phyloP scores from a whole-genome alignment of 2,888 invertebrate genomes.

The Oxycera nigricornis region DNA sequence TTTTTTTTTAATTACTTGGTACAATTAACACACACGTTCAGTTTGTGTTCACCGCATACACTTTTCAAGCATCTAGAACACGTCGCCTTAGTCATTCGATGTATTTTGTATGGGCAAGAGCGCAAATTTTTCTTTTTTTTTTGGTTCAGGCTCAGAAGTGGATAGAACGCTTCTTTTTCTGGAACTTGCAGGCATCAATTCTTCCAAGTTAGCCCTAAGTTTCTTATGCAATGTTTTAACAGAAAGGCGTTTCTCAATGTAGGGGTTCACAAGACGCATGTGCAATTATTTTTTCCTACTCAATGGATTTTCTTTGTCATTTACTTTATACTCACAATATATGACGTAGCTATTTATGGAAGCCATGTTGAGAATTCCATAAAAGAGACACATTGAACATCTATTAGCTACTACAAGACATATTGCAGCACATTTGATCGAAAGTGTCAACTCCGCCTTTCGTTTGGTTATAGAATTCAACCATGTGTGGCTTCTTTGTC shows the following conservation, averaged over 20 bases:
- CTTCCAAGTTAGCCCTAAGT: not conserved
- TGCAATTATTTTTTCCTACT: not conserved
- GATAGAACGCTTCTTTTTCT: not conserved
- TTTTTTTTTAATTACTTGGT: too few relatives aligned
- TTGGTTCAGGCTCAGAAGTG: not conserved
- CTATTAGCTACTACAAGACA: too few relatives aligned
- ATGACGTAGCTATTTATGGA: not conserved
- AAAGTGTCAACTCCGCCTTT: too few relatives aligned
- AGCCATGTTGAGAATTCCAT: not conserved
- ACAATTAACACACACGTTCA: too few relatives aligned
- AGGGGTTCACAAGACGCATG: too few relatives aligned
- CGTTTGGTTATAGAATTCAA: too few relatives aligned
- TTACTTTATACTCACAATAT: not conserved
- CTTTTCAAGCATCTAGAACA: too few relatives aligned
- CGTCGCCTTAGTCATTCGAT: too few relatives aligned
- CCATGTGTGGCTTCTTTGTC: too few relatives aligned
- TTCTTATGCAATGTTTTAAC: not conserved
- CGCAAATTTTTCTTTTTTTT: not conserved
- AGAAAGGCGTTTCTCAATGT: not conserved
- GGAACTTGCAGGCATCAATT: not conserved
- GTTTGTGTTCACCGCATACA: too few relatives aligned
- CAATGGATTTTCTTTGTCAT: not conserved
- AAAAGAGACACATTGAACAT: too few relatives aligned
- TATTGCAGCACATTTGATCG: too few relatives aligned
- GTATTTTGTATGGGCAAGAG: not conserved